Evolutionary conservation across 2,113 vertebrate genomes (phyloP).

Genomic region (Nyctibius bracteatus): DNA sequence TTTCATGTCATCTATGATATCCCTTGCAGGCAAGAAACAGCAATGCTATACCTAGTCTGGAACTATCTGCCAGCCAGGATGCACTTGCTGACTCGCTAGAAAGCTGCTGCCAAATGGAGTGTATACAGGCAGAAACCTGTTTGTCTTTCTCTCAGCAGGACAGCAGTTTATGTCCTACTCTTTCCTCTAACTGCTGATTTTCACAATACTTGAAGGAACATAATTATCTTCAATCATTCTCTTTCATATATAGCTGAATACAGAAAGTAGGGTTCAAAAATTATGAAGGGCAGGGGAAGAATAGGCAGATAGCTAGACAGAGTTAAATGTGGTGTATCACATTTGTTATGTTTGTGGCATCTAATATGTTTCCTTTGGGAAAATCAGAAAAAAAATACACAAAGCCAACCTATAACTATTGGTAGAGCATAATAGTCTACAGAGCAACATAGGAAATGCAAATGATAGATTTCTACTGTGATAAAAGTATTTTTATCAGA

Average conservation of each 20-base stretch:
- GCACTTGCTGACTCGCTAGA: constrained; percentile 43
- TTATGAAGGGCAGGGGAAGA: not conserved
- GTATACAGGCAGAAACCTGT: not conserved
- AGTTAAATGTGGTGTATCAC: not conserved
- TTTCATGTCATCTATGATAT: constrained; percentile 32
- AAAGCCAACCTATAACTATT: not conserved
- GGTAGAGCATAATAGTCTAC: not conserved
- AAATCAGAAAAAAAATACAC: not conserved
- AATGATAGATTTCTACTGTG: not conserved
- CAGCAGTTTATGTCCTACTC: not conserved
- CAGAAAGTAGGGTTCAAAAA: not conserved
- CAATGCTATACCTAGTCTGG: not conserved
- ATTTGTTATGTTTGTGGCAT: not conserved
- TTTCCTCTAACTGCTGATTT: constrained; percentile 29
- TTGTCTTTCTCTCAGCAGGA: constrained; percentile 50
- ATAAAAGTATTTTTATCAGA: not conserved
- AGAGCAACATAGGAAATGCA: not conserved
- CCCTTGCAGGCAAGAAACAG: constrained; percentile 6
- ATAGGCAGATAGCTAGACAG: not conserved
- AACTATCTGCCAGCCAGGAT: not conserved
- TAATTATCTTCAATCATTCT: not conserved
- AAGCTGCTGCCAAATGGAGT: constrained; percentile 57
- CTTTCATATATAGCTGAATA: not conserved
- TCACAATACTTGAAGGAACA: constrained; percentile 6
- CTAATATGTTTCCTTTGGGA: not conserved